Base-by-base conservation (phyloP, 2,888 invertebrate species). In the Trichogramma dendrolimi region DNA sequence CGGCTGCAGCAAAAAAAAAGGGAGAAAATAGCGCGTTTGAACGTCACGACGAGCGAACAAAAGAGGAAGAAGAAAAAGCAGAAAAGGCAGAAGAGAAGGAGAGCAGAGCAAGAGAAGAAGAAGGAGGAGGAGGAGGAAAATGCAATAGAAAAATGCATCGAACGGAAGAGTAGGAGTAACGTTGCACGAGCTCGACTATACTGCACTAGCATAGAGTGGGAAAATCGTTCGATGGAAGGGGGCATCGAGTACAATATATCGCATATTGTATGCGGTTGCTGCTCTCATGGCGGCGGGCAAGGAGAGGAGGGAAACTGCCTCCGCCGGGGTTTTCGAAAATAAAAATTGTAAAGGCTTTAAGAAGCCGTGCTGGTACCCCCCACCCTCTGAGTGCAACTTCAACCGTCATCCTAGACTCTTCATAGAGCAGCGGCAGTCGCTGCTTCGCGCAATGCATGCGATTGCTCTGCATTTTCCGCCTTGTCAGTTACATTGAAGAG, bases 261-360 rank as follows among this genome's bases (percentile, higher is more conserved):
- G 27, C 14, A 1, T 27, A 27, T 27, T 27, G 27, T 27, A 3
- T 27, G 27, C 27, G 27, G 27, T 27, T 27, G 27, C 27, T 27
- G 27, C 27, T 2, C 27, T 27, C 27, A 27, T 27, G 27, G 27
- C 27, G 27, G 3, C 27, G 27, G 27, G 27, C 2, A 49, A 52
- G 62, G 73, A 71, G 74, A 76, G 76, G 74, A 69, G 64, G 62
- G 62, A 57, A 62, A 67, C 64, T 71, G 70, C 70, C 27, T 27
- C 27, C 27, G 70, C 69, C 69, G 64, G 66, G 49, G 70, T 70
- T 76, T 78, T 78, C 74, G 74, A 77, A 79, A 78, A 27, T 27
- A 27, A 72, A 78, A 78, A 78, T 72, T 74, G 73, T 73, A 72
- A 77, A 75, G 78, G 76, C 78, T 79, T 78, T 78, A 78, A 78